These are phyloP conservation scores for Thomomys bottae DNA, from an alignment of 2,113 vertebrate genomes.

Conservation along the genomic window DNA sequence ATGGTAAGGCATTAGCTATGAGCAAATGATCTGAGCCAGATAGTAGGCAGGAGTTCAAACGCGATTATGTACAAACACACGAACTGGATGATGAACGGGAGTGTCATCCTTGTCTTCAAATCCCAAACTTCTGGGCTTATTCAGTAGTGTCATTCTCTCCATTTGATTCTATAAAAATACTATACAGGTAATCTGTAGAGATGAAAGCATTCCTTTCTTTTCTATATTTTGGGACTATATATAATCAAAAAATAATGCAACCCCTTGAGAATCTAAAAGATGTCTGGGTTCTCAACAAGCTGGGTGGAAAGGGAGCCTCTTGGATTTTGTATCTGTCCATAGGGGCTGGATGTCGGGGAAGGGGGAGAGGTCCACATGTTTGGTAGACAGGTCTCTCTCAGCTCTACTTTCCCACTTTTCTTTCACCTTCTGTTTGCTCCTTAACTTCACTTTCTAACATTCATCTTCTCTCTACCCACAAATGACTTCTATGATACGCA, in stretches of 20 bases:
- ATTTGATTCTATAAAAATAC: neutral
- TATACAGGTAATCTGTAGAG: neutral
- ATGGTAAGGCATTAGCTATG: too few species aligned
- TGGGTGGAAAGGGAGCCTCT: neutral
- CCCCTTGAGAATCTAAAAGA: slow-evolving; percentile 41
- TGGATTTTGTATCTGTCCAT: neutral
- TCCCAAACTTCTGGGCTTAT: neutral
- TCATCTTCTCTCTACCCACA: neutral
- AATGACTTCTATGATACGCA: neutral
- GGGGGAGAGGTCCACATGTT: too few species aligned
- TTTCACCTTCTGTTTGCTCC: neutral
- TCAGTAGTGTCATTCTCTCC: neutral
- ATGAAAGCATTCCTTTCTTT: neutral
- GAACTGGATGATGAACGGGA: neutral
- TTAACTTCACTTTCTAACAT: neutral
- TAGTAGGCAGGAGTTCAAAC: too few species aligned
- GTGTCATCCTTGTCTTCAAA: neutral
- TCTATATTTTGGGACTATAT: neutral
- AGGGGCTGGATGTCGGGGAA: too few species aligned
- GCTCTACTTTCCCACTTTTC: neutral
- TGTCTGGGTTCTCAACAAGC: neutral
- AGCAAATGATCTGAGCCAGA: too few species aligned
- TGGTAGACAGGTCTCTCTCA: neutral
- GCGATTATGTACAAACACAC: neutral
- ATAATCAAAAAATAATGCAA: neutral